phyloP scores from a whole-genome alignment of 2,888 invertebrate species.

The Allacma fusca region DNA sequence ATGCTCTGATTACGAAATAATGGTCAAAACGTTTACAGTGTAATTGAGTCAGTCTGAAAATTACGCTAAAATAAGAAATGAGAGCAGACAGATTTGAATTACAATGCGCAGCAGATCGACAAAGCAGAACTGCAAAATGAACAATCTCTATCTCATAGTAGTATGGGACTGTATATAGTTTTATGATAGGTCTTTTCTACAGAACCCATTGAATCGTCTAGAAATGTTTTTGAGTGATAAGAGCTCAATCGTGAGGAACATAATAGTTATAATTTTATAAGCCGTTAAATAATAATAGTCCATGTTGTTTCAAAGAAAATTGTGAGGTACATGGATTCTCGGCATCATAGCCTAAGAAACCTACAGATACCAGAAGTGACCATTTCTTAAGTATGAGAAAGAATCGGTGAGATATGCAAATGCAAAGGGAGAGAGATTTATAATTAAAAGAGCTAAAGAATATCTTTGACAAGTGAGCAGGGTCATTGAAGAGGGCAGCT shows the following conservation, averaged over 20 bases:
- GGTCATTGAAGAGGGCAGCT: constrained; percentile 44
- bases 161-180: neutral
- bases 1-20: too few species aligned
- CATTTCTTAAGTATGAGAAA: neutral
- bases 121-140: constrained; percentile 27
- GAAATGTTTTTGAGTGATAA: neutral
- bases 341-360: neutral
- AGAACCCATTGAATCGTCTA: neutral
- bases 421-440: constrained; percentile 1
- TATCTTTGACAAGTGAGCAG: constrained; percentile 40
- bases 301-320: neutral
- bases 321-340: constrained; percentile 1
- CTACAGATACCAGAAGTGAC: too few species aligned
- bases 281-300: constrained; percentile 1
- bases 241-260: neutral
- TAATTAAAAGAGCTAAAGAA: neutral
- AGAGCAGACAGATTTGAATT: constrained; percentile 28
- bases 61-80: constrained; percentile 15
- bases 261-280: constrained; percentile 1
- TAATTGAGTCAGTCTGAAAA: too few species aligned
- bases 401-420: neutral
- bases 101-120: constrained; percentile 19
- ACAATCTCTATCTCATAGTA: constrained; percentile 2
- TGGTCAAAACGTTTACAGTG: too few species aligned
- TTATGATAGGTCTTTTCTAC: neutral